Base-by-base conservation (phyloP, 2,797 vertebrate species). In the Helicolenus hilgendorfi region DNA sequence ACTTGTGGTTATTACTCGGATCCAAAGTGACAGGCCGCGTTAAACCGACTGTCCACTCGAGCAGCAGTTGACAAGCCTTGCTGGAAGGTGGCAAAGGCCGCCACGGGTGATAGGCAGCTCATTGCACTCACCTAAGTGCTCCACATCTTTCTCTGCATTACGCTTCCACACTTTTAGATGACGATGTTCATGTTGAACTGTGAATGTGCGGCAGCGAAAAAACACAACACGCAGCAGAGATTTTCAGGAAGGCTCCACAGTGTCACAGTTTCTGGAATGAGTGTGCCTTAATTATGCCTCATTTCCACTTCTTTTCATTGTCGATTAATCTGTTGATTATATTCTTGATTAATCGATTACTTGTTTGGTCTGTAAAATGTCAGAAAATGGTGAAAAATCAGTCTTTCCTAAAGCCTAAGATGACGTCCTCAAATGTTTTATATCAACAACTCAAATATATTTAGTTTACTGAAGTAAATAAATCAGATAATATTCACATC, bases 21-120 rank as follows among this genome's bases (percentile, higher is more conserved):
- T 90, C 63, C 27, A 80, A 92, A 89, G 91, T 73, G 95, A 94
- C 94, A 83, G 77, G 72, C 35, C 14, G 4, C 68, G 87, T 68
- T 84, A 80, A 87, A 90, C 77, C 65, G 77, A 87, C 92, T 89
- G 85, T 87, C 87, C 71, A 41, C 82, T 83, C 69, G 22, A 78
- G 89, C 81, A 56, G 89, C 26, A 20, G 76, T 59, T 76, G 86
- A 85, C 69, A 9, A 81, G 81, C 65, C 76, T 79, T 55, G 77
- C 86, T 75, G n/a, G 72, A 81, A 92, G 85, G 93, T 92, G 87
- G 78, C 75, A 79, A 84, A 94, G 84, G 84, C 82, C 88, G 85
- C 77, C 58, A 3, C 11, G 22, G 86, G 71, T 87, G 83, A 92
- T 53, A 53, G 70, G 67, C 82, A n/a, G 76, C 73, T 86, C 29